phyloP scores from a whole-genome alignment of 2,113 vertebrate species.

The Machaerirhynchus nigripectus region DNA sequence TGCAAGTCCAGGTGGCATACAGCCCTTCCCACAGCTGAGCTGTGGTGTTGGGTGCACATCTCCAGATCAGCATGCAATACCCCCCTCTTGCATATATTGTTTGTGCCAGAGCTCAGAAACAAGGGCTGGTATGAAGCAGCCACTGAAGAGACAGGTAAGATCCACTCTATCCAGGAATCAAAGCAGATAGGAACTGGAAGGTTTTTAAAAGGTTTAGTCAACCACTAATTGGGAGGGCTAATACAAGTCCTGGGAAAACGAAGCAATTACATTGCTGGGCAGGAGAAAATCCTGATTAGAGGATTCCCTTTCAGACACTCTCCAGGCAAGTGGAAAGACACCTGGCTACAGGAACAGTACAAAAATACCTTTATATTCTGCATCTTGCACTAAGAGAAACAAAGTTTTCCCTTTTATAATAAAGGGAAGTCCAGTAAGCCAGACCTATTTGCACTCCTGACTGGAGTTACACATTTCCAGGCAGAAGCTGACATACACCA shows the following conservation, averaged over 20 bases:
- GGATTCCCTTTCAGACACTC: background rate
- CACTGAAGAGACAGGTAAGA: background rate
- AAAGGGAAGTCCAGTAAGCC: background rate
- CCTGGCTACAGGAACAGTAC: background rate
- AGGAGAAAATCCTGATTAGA: background rate
- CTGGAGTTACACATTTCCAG: background rate
- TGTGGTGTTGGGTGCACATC: background rate
- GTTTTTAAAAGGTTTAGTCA: background rate
- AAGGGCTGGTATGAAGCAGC: background rate
- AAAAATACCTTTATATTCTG: background rate
- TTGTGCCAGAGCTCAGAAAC: background rate
- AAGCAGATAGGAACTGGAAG: background rate
- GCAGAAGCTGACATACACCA: background rate
- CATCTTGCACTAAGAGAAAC: background rate
- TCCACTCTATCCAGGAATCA: background rate
- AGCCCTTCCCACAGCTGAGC: background rate
- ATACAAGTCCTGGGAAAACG: background rate
- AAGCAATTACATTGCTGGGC: background rate
- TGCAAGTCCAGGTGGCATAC: background rate
- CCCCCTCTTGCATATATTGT: background rate
- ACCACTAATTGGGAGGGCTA: background rate
- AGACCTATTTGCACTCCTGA: background rate
- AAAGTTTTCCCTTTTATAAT: background rate
- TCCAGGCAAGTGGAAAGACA: background rate
- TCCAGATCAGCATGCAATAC: background rate